Evolutionary conservation across 2,113 vertebrate species (phyloP), one percentile per base, ranked within the genome.

Genomic region (Scortum barcoo): DNA sequence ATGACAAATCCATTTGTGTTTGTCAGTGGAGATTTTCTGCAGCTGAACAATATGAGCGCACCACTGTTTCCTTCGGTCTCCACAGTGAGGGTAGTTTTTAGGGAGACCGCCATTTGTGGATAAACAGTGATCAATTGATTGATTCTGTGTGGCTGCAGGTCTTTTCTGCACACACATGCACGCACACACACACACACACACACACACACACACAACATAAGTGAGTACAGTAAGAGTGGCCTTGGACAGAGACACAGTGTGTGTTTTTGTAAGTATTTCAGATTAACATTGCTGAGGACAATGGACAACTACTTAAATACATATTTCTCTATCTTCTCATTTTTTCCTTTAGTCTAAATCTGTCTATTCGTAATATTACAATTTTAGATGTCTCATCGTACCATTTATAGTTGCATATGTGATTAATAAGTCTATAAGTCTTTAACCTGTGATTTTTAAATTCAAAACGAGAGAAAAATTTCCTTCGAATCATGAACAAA

Each of bases 1-100:
- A 79, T 72, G 24, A 66, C 14, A 38, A 70, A 71, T 71, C 67
- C 77, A 67, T 84, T 75, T 78, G 42, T 81, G 48, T 78, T 44
- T 76, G 67, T 83, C 76, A 28, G 72, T 4, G 14, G 22, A 76
- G 65, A 61, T 65, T 83, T 20, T 38, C 46, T 20, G 16, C 67
- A 33, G 42, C 72, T 40, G 67, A 77, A 65, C 40, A 77, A 73
- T 36, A 61, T 1, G 48, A 56, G 46, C 16, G 30, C 57, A 14
- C 33, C 36, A 20, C 57, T 36, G 19, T 56, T 65, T 57, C 20
- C 1, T 10, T 73, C 74, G 44, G 62, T 19, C 62, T 75, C 57
- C 60, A 30, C 58, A 20, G 44, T 67, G 76, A 46, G 74, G 56
- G 36, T 50, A 11, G 56, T 50, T 28, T 78, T 68, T 10, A 42